Evolutionary conservation across 2,113 vertebrate species (phyloP).

Genomic region (Pyxicephalus adspersus): DNA sequence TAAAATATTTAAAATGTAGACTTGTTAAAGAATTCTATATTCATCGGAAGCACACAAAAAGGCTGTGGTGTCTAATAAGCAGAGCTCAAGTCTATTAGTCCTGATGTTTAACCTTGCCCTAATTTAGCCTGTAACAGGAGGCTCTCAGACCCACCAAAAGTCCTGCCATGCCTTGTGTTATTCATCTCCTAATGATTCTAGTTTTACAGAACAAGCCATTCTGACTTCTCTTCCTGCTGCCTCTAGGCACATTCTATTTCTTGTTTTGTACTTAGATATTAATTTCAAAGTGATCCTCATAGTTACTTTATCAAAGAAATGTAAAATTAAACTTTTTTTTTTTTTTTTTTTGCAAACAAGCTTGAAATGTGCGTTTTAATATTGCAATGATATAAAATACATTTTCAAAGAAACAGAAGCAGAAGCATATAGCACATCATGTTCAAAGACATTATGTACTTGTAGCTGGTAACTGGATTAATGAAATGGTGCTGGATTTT

Average conservation of each 20-base stretch:
- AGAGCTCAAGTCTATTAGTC: not conserved
- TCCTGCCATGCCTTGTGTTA: slow-evolving; percentile 27
- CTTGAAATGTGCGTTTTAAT: slow-evolving; percentile 26
- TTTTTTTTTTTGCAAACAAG: slow-evolving; percentile 32
- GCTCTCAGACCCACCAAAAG: slow-evolving; percentile 10
- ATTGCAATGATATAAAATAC: slow-evolving; percentile 32
- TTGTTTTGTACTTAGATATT: slow-evolving; percentile 43
- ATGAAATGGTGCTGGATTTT: not conserved
- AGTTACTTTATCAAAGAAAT: slow-evolving; percentile 51
- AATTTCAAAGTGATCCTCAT: slow-evolving; percentile 48
- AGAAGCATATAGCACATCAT: slow-evolving; percentile 22
- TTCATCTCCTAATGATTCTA: slow-evolving; percentile 12
- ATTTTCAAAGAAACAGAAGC: slow-evolving; percentile 36
- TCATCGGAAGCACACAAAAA: not conserved
- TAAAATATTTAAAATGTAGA: not conserved
- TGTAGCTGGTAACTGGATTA: slow-evolving; percentile 11
- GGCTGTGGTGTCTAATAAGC: slow-evolving; percentile 8
- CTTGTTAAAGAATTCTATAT: not conserved
- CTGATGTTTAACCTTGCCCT: slow-evolving; percentile 38
- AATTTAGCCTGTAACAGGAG: slow-evolving; percentile 29
- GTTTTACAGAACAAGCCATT: slow-evolving; percentile 19
- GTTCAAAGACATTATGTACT: slow-evolving; percentile 34
- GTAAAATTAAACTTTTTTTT: slow-evolving; percentile 40
- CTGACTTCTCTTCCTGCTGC: slow-evolving; percentile 17
- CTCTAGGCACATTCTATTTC: slow-evolving; percentile 44